phyloP scores from a whole-genome alignment of 2,113 vertebrate species.

The Pungitius pungitius region DNA sequence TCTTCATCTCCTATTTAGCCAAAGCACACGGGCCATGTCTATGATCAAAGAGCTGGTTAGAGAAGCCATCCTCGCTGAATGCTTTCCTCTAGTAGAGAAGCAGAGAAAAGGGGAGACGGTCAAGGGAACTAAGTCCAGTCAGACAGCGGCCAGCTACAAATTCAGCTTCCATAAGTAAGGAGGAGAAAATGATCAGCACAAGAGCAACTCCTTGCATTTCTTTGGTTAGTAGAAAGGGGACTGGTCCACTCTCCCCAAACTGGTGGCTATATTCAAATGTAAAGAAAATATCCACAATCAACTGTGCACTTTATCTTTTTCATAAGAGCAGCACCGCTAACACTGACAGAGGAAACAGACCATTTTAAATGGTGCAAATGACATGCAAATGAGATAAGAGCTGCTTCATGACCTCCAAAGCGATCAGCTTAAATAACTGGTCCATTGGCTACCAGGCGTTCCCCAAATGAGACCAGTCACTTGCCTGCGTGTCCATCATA shows the following conservation, averaged over 20 bases:
- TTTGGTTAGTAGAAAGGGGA: conserved; percentile 73
- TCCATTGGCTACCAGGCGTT: conserved; percentile 46
- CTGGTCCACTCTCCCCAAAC: conserved; percentile 62
- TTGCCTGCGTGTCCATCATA: conserved; percentile 56
- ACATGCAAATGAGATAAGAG: conserved; percentile 60
- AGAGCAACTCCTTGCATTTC: conserved; percentile 65
- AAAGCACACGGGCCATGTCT: conserved; percentile 71
- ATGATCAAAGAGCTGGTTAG: conserved; percentile 76
- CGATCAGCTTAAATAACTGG: conserved; percentile 2
- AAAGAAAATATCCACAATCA: conserved; percentile 7
- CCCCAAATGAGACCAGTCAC: conserved; percentile 64
- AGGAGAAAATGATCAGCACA: conserved; percentile 60
- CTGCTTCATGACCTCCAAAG: conserved; percentile 18
- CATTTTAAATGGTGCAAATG: conserved; percentile 15
- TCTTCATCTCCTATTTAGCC: conserved; percentile 71
- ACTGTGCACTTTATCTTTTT: conserved; percentile 4
- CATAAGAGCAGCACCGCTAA: conserved; percentile 35
- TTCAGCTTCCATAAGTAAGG: conserved; percentile 69
- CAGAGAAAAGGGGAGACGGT: conserved; percentile 55
- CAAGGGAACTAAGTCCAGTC: conserved; percentile 60
- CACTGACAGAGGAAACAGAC: conserved; percentile 21
- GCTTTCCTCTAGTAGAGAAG: conserved; percentile 72
- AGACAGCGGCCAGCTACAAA: conserved; percentile 63
- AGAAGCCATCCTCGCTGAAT: conserved; percentile 71
- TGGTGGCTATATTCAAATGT: conserved; percentile 34